Evolutionary conservation across 2,888 invertebrate species (phyloP).

Genomic region (Mesorhabditis belari): DNA sequence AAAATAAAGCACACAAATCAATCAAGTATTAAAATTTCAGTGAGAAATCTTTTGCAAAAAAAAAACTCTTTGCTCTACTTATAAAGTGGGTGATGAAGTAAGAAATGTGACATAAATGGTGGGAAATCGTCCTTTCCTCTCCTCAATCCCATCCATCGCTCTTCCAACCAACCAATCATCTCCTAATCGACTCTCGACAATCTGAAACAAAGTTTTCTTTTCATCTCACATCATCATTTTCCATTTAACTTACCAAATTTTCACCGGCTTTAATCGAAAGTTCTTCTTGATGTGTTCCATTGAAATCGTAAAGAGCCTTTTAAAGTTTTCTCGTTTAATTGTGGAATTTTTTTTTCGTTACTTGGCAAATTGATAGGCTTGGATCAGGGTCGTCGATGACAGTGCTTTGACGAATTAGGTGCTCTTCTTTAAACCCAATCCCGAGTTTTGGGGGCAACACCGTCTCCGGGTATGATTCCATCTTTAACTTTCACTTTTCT

Average conservation of each 20-base stretch:
- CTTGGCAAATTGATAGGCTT: constrained; percentile 16
- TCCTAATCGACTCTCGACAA: constrained; percentile 31
- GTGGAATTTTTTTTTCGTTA: too few species aligned
- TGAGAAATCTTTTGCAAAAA: background rate
- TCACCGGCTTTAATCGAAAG: background rate
- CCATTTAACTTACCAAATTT: background rate
- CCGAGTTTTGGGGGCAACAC: too few species aligned
- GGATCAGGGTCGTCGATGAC: constrained; percentile 10
- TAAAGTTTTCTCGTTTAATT: too few species aligned
- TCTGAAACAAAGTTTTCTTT: too few species aligned
- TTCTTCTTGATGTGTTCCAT: constrained; percentile 6
- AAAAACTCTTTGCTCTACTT: too few species aligned
- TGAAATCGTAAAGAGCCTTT: constrained; percentile 21
- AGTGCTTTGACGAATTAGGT: constrained; percentile 3
- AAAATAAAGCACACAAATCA: background rate
- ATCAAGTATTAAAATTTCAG: background rate
- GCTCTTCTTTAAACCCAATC: background rate
- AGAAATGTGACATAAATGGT: constrained; percentile 29
- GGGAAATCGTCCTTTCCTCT: constrained; percentile 29
- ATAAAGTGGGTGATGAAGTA: too few species aligned
- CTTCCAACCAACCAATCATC: constrained; percentile 34
- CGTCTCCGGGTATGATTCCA: too few species aligned
- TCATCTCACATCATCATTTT: too few species aligned
- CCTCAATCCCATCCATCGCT: constrained; percentile 5
- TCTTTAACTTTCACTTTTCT: too few species aligned